Conservation (phyloP, 2,113 vertebrate species). For the Tupaia tana region DNA sequence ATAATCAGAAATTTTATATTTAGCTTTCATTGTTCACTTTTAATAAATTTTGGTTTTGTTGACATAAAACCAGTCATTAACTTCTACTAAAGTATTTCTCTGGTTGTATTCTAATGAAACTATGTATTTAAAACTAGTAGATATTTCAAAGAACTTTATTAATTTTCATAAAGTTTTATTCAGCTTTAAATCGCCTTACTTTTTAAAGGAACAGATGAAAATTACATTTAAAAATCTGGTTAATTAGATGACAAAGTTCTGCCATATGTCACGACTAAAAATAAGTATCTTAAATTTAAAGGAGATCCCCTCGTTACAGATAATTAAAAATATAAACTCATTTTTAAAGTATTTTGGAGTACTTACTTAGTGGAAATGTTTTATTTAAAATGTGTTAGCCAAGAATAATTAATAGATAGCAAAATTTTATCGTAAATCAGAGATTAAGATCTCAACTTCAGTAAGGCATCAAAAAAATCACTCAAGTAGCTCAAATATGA, state of each 20-base stretch:
- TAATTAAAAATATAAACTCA: conserved; percentile 21
- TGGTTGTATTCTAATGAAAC: not conserved
- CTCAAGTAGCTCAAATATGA: conserved; percentile 1
- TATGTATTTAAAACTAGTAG: not conserved
- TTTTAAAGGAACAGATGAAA: conserved; percentile 30
- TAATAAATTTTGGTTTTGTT: not conserved
- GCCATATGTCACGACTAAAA: not conserved
- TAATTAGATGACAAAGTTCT: not conserved
- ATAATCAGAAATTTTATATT: conserved; percentile 1
- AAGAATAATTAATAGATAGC: not conserved
- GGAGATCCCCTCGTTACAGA: not conserved
- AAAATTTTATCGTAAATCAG: not conserved
- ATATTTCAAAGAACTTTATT: not conserved
- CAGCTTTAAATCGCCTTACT: conserved; percentile 16
- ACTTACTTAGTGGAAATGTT: not conserved
- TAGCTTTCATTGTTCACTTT: not conserved
- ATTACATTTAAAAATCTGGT: not conserved
- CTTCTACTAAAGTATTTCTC: not conserved
- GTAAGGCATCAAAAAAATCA: not conserved
- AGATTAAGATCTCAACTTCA: not conserved
- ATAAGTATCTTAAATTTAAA: conserved; percentile 20
- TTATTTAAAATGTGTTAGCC: not conserved
- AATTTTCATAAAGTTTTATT: not conserved
- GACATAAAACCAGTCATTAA: not conserved
- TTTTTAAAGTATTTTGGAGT: not conserved